phyloP scores from a whole-genome alignment of 2,113 vertebrate genomes.

The Laticauda colubrina region DNA sequence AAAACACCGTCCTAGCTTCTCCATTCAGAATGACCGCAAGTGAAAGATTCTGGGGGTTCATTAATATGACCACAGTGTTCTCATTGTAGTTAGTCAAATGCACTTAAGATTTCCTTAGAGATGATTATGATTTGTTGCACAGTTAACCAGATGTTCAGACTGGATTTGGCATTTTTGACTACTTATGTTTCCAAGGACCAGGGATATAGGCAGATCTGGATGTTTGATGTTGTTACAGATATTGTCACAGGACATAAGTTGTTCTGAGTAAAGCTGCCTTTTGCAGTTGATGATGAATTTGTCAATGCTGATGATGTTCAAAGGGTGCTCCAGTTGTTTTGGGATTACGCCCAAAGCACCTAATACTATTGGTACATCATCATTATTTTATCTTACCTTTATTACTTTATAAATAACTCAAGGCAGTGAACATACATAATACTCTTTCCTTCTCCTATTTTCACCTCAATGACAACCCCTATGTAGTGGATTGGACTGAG shows the following conservation, averaged over 20 bases:
- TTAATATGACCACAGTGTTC: background rate
- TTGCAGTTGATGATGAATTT: background rate
- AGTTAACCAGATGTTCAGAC: background rate
- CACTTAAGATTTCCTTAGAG: background rate
- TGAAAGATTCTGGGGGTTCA: background rate
- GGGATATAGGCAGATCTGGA: background rate
- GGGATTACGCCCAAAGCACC: background rate
- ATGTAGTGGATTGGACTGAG: background rate
- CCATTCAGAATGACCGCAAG: background rate
- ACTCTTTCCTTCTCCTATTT: background rate
- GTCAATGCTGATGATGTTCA: background rate
- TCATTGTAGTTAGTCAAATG: background rate
- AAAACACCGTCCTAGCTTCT: background rate
- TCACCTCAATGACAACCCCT: background rate
- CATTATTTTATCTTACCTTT: background rate
- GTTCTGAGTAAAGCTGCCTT: background rate
- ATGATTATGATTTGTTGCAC: background rate
- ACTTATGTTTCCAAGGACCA: background rate
- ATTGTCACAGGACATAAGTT: background rate
- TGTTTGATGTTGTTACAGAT: background rate
- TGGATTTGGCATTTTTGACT: background rate
- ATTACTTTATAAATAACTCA: background rate
- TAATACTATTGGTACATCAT: background rate
- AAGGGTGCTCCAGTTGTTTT: background rate
- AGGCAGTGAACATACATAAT: background rate